Evolutionary conservation across 2,113 vertebrate species (phyloP), one percentile per base, ranked within the genome.

Genomic region (Numida meleagris): DNA sequence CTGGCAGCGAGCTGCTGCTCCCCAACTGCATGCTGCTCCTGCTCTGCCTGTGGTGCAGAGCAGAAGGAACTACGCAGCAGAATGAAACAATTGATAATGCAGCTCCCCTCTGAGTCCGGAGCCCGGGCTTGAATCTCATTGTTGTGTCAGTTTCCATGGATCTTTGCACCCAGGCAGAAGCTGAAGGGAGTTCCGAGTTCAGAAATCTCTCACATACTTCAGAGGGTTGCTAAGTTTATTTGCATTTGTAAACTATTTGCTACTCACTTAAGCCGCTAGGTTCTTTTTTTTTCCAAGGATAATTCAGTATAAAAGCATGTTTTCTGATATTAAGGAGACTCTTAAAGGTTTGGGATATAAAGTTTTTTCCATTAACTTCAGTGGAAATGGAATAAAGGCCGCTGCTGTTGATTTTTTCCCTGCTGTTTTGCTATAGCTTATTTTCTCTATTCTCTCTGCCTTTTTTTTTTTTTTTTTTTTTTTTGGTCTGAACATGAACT

Each of bases 1-100:
- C 91, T 96, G 95, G 94, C 93, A 91, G 16, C 72, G 65, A 72
- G 20, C 73, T 57, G 55, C 86, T 57, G 74, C 51, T 24, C 55
- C 1, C 36, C 86, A 34, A 38, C 38, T 86, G 86, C 75, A 85
- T 95, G 90, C 93, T 81, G 90, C 90, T 88, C 82, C 50, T 31
- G 71, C 45, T 24, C 55, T 83, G 92, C 76, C 73, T 83, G 63
- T 3, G 50, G 59, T 59, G 90, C 68, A 29, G 58, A 19, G 92
- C 34, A 51, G n/a, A 27, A 92, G 89, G 94, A 89, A 14, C 76
- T 63, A 16, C 4, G 81, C 38, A 84, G 87, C 90, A 57, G n/a
- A 17, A 10, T 45, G 11, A 42, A 94, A 90, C 94, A 89, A 85
- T 84, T 72, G 84, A 25, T 43, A 68, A 92, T 91, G 92, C 93